These are phyloP conservation scores for Crotalus tigris DNA, from an alignment of 2,113 vertebrate species.

Conservation along the genomic window DNA sequence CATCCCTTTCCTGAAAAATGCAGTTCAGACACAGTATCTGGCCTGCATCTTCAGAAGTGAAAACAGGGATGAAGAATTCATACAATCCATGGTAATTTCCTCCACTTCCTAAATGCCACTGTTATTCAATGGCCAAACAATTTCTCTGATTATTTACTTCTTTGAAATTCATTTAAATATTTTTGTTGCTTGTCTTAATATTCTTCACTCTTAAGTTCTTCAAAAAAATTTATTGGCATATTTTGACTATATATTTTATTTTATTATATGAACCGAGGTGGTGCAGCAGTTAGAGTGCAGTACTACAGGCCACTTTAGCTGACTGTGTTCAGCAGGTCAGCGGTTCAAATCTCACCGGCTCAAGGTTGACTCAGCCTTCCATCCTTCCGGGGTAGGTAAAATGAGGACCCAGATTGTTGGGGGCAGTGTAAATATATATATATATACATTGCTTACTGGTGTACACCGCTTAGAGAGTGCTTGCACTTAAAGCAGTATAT, in stretches of 20 bases:
- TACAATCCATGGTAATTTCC: neutral
- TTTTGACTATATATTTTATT: neutral
- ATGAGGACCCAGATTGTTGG: too few species aligned
- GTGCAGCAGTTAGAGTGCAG: too few species aligned
- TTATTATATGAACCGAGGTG: neutral
- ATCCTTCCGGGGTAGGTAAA: too few species aligned
- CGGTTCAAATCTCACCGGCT: too few species aligned
- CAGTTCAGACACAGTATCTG: neutral
- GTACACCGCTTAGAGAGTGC: too few species aligned
- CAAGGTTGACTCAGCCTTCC: too few species aligned
- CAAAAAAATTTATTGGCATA: neutral
- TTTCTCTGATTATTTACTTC: neutral
- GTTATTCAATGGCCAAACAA: neutral
- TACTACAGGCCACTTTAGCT: too few species aligned
- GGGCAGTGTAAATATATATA: too few species aligned
- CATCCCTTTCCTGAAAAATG: neutral
- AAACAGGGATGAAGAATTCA: neutral
- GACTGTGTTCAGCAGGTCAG: too few species aligned
- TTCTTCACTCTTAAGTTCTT: neutral
- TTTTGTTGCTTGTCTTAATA: neutral
- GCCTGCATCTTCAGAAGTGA: neutral
- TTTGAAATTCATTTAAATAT: neutral
- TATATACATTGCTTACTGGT: too few species aligned
- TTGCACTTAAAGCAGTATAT: too few species aligned
- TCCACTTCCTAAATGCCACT: neutral